phyloP scores from a whole-genome alignment of 2,888 invertebrate genomes.

The Axea sp. region DNA sequence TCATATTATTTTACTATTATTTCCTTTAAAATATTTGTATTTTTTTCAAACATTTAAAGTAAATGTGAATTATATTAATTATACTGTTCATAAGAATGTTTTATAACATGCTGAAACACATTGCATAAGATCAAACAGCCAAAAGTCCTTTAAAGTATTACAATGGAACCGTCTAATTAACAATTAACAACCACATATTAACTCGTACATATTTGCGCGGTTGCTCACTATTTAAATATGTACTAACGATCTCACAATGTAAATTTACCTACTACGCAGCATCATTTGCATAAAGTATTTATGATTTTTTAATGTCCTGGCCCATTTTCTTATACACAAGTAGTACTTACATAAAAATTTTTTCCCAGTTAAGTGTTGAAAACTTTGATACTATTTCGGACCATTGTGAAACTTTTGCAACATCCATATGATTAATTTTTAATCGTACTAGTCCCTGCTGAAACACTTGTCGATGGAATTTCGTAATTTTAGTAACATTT shows the following conservation, averaged over 20 bases:
- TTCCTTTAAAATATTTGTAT: too few relatives aligned
- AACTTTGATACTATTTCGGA: conserved; percentile 45
- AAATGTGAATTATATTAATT: too few relatives aligned
- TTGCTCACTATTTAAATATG: conserved; percentile 52
- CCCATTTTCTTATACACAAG: conserved; percentile 49
- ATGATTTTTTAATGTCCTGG: conserved; percentile 54
- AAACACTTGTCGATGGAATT: conserved; percentile 8
- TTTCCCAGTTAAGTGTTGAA: conserved; percentile 33
- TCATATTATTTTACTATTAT: too few relatives aligned
- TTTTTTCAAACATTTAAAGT: too few relatives aligned
- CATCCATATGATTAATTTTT: conserved; percentile 15
- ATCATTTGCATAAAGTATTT: conserved; percentile 43
- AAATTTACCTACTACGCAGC: conserved; percentile 43
- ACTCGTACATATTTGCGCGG: conserved; percentile 45
- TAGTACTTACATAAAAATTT: conserved; percentile 45
- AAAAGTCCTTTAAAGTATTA: conserved; percentile 21
- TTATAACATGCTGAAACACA: too few relatives aligned
- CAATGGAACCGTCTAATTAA: conserved; percentile 43
- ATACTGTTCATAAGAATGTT: too few relatives aligned
- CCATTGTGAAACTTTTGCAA: conserved; percentile 16
- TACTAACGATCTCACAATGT: conserved; percentile 47
- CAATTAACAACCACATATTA: conserved; percentile 47
- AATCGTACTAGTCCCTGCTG: background rate
- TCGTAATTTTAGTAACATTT: background rate
- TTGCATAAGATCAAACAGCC: conserved; percentile 15